These are phyloP conservation scores for Malaclemys terrapin DNA, from an alignment of 2,113 vertebrate species.

Conservation along the genomic window DNA sequence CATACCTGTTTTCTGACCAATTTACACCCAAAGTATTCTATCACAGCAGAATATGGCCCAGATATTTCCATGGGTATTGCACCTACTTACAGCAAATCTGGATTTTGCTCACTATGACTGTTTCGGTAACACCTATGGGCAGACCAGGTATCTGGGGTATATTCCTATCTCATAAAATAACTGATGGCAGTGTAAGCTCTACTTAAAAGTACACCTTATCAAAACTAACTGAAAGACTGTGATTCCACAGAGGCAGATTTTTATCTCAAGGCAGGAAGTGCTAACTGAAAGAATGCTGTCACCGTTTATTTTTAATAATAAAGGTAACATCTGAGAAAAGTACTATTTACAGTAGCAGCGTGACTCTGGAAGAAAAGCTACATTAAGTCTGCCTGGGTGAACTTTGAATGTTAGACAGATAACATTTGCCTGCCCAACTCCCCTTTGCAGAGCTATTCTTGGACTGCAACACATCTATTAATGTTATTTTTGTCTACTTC, in stretches of 20 bases:
- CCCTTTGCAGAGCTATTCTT: slow-evolving; percentile 6
- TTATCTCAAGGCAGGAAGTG: neutral
- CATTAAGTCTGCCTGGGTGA: slow-evolving; percentile 24
- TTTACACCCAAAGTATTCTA: neutral
- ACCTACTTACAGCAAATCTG: slow-evolving; percentile 51
- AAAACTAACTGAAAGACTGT: neutral
- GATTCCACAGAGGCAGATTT: neutral
- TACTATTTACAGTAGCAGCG: neutral
- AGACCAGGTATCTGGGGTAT: slow-evolving; percentile 4
- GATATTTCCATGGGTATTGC: neutral
- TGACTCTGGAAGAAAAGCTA: slow-evolving; percentile 21
- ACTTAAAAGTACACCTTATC: slow-evolving; percentile 36
- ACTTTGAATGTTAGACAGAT: slow-evolving; percentile 12
- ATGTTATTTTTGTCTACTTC: neutral
- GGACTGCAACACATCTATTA: neutral
- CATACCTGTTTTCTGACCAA: slow-evolving; percentile 30
- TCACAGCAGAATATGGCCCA: neutral
- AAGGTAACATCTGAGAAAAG: neutral
- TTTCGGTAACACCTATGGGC: slow-evolving; percentile 31
- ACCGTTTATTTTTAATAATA: neutral
- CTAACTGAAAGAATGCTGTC: neutral
- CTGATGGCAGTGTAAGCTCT: slow-evolving; percentile 4
- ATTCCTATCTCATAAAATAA: slow-evolving; percentile 55
- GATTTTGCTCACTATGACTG: slow-evolving; percentile 5
- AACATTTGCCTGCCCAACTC: neutral